Base-by-base conservation (phyloP, 2,888 invertebrate species). In the Julus scanicus region DNA sequence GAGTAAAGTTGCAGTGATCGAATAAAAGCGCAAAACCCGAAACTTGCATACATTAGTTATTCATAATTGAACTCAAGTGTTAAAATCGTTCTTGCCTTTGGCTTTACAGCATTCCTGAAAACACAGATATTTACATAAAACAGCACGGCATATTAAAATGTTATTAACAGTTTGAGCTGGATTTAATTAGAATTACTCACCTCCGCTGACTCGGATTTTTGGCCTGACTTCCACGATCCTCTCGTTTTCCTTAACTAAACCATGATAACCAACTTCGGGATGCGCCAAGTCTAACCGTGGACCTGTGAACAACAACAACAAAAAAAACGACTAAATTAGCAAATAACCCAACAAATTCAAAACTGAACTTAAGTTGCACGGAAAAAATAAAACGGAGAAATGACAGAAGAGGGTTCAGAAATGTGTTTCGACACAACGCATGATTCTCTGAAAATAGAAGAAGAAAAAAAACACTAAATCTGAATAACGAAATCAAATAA, bases 171-270 rank as follows among this genome's bases (percentile, higher is more conserved):
- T 48, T 48, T 48, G 9, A 48, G 9, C 9, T 9, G 48, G 48
- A 8, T 48, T 48, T 48, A 8, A 9, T 48, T 48, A 9, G 48
- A 48, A 29, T 6, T 6, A 83, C 86, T 86, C 86, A 88, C 88
- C 86, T 40, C 91, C 91, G 5, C 96, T 96, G 84, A 96, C 93
- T 91, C 96, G 94, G 92, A 98, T 97, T 90, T 96, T 94, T n/a
- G 97, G 97, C 89, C 97, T 97, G 91, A 97, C 97, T 93, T 97
- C 97, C 90, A 98, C 97, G 90, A 96, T 93, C 88, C 97, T 96
- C 93, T 97, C 97, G 93, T 97, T 97, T 94, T 98, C 98, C 91
- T 96, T 95, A 91, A 98, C 96, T 92, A 98, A 94, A 63, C 97
- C 98, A 92, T 97, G 97, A 93, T 97, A 98, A 89, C 97, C 97